Evolutionary conservation across 1,140 invertebrate species (phyloP), one percentile per base, ranked within the genome.

Genomic region (Palaemon carinicauda): DNA sequence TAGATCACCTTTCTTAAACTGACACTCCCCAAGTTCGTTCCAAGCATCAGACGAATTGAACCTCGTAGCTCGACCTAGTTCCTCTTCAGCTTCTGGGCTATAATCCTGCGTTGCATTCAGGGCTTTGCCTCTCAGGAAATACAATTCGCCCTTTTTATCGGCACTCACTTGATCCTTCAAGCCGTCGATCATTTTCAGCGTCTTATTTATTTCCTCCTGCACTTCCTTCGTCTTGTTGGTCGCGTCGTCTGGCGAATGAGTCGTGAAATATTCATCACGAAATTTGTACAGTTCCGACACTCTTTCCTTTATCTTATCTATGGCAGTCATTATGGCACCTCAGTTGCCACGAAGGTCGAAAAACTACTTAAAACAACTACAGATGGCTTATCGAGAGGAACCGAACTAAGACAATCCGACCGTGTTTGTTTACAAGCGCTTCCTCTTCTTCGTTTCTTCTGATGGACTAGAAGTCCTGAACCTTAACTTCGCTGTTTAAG

Each of bases 1-100:
- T 31, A 97, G 92, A 90, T 97, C 95, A 90, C 95, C 94, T 91
- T 96, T 96, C 91, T 97, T 97, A 95, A 96, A 97, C 91, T 96
- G 97, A 91, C 95, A 96, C 91, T 97, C 96, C 9, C 96, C 97
- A 14, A 98, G 92, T 91, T 97, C 95, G 91, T 97, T 97, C 96
- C 96, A 98, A 7, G 96, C 96, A 80, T 95, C 92, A 89, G 95
- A 95, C 17, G 96, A 96, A 91, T 97, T 95, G 21, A 97, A 92
- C 92, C 97, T 97, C 1, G 97, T 95, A 71, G 96, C 95, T 92
- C 96, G 96, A 41, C 95, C 95, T 27, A 97, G 91, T 41, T 94
- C 92, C 89, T 96, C 94, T 87, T 95, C 94, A 0, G 96, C 95
- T 90, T 95, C 93, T 50, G 93, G 91, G 89, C 94, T 93, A 91